Conservation (phyloP, 2,888 invertebrate species). For the Philaethria dido region DNA sequence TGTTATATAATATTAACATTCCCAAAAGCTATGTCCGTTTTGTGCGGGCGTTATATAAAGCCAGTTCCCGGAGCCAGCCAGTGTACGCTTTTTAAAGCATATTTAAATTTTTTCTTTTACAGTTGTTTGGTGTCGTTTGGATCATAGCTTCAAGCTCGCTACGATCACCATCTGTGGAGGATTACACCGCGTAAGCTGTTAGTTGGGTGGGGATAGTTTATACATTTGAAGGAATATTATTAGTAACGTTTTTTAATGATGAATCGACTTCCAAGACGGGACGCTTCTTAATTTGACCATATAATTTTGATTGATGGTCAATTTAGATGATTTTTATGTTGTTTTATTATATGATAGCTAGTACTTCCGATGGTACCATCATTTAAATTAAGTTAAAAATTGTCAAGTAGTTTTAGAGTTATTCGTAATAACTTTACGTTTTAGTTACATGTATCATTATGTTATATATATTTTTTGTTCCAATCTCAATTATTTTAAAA, state of each 20-base stretch:
- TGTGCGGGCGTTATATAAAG: conserved; percentile 80
- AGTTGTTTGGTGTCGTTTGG: conserved; percentile 85
- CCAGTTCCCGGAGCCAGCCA: conserved; percentile 73
- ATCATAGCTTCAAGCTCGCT: conserved; percentile 84
- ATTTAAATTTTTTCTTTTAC: conserved; percentile 84
- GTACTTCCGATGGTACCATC: too few species aligned
- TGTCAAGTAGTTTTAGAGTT: too few species aligned
- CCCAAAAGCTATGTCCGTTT: conserved; percentile 78
- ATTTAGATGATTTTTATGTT: too few species aligned
- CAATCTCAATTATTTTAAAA: too few species aligned
- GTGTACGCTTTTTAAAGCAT: conserved; percentile 81
- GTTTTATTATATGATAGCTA: too few species aligned
- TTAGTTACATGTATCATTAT: too few species aligned
- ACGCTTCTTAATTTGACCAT: too few species aligned
- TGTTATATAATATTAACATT: conserved; percentile 72
- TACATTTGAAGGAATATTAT: conserved; percentile 41
- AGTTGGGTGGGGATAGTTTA: conserved; percentile 62
- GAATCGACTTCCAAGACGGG: too few species aligned
- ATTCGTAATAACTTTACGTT: too few species aligned
- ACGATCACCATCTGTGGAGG: conserved; percentile 85
- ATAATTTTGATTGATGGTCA: too few species aligned
- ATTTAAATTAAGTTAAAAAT: too few species aligned
- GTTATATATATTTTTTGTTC: too few species aligned
- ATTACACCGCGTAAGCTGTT: conserved; percentile 82
- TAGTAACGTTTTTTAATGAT: conserved; percentile 19